These are phyloP conservation scores for Tachysurus fulvidraco DNA, from an alignment of 2,113 vertebrate species.

Conservation along the genomic window DNA sequence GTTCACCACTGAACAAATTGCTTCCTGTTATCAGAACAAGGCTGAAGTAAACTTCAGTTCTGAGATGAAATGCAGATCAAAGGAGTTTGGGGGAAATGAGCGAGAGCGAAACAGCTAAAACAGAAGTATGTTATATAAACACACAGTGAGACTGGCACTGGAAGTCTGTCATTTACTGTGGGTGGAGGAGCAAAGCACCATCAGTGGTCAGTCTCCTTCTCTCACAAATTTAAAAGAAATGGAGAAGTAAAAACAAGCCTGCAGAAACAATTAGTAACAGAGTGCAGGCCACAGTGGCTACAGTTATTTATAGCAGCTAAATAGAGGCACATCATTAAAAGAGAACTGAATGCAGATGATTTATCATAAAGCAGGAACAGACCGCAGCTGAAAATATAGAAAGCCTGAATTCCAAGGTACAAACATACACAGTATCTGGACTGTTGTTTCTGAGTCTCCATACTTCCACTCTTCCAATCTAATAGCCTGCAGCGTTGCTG, in stretches of 20 bases:
- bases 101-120: background rate
- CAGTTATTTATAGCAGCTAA: background rate
- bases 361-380: background rate
- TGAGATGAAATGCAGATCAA: conserved; percentile 10
- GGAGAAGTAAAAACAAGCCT: background rate
- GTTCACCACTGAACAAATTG: conserved; percentile 15
- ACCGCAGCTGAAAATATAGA: conserved; percentile 5
- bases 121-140: background rate
- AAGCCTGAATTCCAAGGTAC: background rate
- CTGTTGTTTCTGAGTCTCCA: background rate
- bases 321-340: conserved; percentile 20
- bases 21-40: background rate
- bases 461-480: conserved; percentile 24
- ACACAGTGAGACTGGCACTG: background rate
- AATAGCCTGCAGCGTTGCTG: background rate
- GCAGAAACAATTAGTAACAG: background rate
- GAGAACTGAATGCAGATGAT: background rate
- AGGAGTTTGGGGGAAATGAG: background rate
- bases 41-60: background rate
- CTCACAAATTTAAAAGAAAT: background rate
- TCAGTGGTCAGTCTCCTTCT: background rate
- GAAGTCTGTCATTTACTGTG: conserved; percentile 49
- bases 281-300: background rate
- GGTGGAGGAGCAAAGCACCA: conserved; percentile 38
- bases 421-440: background rate